Percentiles rank a stretch among this genome's conserved stretches.
phyloP scores from a whole-genome alignment of 2,888 invertebrate genomes.

The Hypena proboscidalis region DNA sequence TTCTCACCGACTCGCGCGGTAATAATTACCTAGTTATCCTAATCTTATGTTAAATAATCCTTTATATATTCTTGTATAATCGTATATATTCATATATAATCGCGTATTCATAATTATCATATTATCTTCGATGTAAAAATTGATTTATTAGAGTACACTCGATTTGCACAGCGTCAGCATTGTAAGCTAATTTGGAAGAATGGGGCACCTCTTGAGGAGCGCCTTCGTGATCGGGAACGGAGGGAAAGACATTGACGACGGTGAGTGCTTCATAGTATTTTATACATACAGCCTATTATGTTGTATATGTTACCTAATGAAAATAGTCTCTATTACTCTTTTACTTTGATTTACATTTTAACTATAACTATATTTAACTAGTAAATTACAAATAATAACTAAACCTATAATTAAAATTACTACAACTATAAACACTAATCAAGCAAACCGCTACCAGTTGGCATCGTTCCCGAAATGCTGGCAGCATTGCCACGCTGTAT shows the following conservation, averaged over 20 bases:
- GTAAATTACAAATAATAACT: no score
- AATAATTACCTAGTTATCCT: conserved; percentile 44
- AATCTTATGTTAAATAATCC: conserved; percentile 40
- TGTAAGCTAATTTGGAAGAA: conserved; percentile 56
- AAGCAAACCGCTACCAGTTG: no score
- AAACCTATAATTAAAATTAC: no score
- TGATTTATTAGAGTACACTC: conserved; percentile 55
- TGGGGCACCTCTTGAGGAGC: conserved; percentile 77
- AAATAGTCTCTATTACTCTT: no score
- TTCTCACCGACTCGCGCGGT: conserved; percentile 78
- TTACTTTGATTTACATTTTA: no score
- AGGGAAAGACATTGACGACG: conserved; percentile 69
- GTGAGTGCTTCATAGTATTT: conserved; percentile 37
- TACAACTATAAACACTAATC: no score
- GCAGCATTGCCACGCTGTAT: no score
- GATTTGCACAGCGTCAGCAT: conserved; percentile 76
- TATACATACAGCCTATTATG: background rate
- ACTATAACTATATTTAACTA: no score
- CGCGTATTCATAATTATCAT: conserved; percentile 44
- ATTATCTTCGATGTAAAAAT: conserved; percentile 49
- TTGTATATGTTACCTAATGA: background rate
- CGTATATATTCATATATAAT: conserved; percentile 38
- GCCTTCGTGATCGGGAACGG: conserved; percentile 69
- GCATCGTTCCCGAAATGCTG: no score
- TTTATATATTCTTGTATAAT: conserved; percentile 40